Evolutionary conservation across 2,797 vertebrate genomes (phyloP), one percentile per base, ranked within the genome.

Genomic region (Accipiter superciliosus): DNA sequence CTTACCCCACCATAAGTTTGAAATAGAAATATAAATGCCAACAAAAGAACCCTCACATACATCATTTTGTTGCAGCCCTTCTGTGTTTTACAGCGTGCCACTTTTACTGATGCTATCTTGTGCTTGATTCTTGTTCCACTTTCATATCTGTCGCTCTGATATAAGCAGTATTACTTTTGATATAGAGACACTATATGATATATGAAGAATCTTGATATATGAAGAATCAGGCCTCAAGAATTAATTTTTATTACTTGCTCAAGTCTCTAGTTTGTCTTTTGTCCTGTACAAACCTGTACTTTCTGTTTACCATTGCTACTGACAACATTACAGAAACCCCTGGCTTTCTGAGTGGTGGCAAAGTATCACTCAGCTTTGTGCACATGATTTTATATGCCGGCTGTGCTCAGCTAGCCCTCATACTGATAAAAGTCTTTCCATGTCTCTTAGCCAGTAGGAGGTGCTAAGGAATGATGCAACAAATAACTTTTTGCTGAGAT

Each of bases 391-490:
- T 81, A 49, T 39, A 39, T 10, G 26, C 29, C 1, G 4, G 42
- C 25, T 70, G 10, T 26, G 25, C 59, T 94, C 55, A 84, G 35
- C 44, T 83, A 79, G 33, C 10, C 5, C 3, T 83, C 9, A 2
- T n/a, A 61, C 26, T 0, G 2, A 49, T 20, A 37, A 37, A 84
- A 80, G 15, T 52, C 31, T 88, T 37, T 55, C 45, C n/a, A 12
- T 25, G 22, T 67, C 21, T 77, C 31, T 57, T 49, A 83, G 76
- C 52, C 61, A 85, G 69, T 39, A 91, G 52, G n/a, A 95, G 63
- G 33, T 95, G 71, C 78, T 89, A 81, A 89, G 87, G 25, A 82
- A 87, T 82, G 95, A 93, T 77, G 52, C 67, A 90, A 89, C 13
- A 69, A 84, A 45, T 79, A 57, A 29, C 25, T 84, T 90, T 89